Evolutionary conservation across 1,140 invertebrate genomes (phyloP), one percentile per base, ranked within the genome.

Genomic region (Halictus rubicundus): DNA sequence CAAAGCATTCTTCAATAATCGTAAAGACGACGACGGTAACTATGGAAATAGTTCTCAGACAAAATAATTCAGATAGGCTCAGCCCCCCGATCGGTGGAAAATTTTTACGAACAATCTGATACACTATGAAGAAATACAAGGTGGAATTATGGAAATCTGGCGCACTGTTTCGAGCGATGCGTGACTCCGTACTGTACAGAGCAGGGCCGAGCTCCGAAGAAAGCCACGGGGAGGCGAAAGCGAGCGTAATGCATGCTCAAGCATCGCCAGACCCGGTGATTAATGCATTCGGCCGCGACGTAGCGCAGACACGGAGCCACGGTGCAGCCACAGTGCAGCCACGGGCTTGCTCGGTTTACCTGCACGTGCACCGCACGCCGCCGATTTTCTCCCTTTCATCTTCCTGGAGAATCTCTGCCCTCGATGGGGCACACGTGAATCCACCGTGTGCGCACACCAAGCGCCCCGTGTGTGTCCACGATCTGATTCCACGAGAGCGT

Each of bases 341-440:
- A 88, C 54, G 68, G 70, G 80, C 68, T 69, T 1, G 54, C 73
- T 73, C 60, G 54, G 70, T 32, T 85, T 83, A 83, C 82, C 76
- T 90, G 90, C 90, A 86, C 89, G 90, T 87, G 89, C 83, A 87
- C 37, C 6, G 88, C 83, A 86, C 21, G 32, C 81, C 72, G 82
- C 86, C 84, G 90, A 89, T 90, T 91, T 89, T 88, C 89, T 90
- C 78, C 73, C 88, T 83, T 89, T 90, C 89, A 90, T 90, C 89
- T 87, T 78, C 85, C 54, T 52, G 81, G 21, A n/a, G 80, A 76
- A 90, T 90, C 89, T 90, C 78, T 57, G 61, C 68, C 61, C 78
- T 80, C 75, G 4, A 72, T 21, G 19, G 14, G 14, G 3, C 5
- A 5, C 16, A 21, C 49, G 49, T 52, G 16, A 32, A 32, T 32